phyloP scores from a whole-genome alignment of 2,113 vertebrate species.

The Epinephelus moara region DNA sequence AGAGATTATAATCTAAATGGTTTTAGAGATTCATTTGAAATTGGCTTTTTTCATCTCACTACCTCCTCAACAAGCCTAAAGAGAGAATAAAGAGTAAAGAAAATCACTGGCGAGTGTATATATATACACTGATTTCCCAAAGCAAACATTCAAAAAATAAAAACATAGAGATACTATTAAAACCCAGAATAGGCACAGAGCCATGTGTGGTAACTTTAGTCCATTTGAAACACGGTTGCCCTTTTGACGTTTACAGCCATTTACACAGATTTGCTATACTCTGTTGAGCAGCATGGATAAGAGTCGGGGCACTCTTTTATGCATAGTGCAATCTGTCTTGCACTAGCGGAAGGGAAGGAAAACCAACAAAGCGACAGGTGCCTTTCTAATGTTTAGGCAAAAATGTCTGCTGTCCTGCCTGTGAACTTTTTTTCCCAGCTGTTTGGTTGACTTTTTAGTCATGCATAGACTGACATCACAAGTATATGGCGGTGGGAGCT shows the following conservation, averaged over 20 bases:
- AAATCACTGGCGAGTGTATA: background rate
- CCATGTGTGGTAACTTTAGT: background rate
- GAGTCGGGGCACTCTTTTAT: conserved; percentile 6
- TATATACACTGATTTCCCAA: conserved; percentile 8
- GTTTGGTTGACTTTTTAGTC: background rate
- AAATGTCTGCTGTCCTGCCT: conserved; percentile 11
- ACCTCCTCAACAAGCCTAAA: background rate
- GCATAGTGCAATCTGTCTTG: conserved; percentile 7
- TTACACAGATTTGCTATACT: conserved; percentile 18
- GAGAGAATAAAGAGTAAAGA: background rate
- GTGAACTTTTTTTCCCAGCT: background rate
- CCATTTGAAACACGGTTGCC: background rate
- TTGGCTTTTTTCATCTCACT: conserved; percentile 9
- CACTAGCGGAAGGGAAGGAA: background rate
- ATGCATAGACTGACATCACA: background rate
- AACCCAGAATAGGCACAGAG: background rate
- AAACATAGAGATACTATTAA: background rate
- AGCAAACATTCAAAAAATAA: background rate
- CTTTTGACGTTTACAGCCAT: conserved; percentile 16
- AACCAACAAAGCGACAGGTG: conserved; percentile 11
- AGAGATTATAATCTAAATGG: conserved; percentile 25
- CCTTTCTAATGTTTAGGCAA: background rate
- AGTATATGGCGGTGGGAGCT: background rate
- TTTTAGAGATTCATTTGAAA: conserved; percentile 12
- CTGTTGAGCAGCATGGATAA: conserved; percentile 11